Evolutionary conservation across 2,888 invertebrate genomes (phyloP).

Genomic region (Oscheius sp.): DNA sequence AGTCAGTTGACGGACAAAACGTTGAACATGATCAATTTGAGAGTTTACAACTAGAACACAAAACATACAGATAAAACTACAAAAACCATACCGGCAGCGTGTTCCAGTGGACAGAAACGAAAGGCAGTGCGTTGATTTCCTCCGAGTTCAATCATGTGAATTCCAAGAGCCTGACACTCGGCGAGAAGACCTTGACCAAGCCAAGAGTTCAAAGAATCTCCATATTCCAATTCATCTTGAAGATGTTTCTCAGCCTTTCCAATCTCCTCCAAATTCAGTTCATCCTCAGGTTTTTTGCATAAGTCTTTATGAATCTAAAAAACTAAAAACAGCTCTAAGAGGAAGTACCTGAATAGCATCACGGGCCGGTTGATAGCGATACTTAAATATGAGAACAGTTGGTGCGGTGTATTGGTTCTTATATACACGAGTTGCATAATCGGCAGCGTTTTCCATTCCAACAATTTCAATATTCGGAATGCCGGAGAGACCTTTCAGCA

Average conservation of each 20-base stretch:
- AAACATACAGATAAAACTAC: not conserved
- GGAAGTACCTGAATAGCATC: constrained; percentile 40
- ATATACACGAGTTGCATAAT: constrained; percentile 56
- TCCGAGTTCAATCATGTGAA: constrained; percentile 62
- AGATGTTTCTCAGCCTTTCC: constrained; percentile 46
- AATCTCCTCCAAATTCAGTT: constrained; percentile 35
- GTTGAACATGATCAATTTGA: constrained; percentile 52
- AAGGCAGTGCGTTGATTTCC: constrained; percentile 58
- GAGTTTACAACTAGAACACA: constrained; percentile 37
- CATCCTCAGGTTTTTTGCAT: constrained; percentile 39
- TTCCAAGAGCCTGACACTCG: constrained; percentile 58
- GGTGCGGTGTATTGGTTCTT: constrained; percentile 59
- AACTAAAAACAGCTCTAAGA: not conserved
- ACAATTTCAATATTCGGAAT: constrained; percentile 54
- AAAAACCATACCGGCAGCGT: constrained; percentile 60
- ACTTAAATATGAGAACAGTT: constrained; percentile 61
- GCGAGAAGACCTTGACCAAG: constrained; percentile 59
- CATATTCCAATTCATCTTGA: constrained; percentile 54
- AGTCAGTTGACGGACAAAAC: constrained; percentile 52
- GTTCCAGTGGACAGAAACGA: constrained; percentile 63
- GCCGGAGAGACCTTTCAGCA: constrained; percentile 56
- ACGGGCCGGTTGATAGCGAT: constrained; percentile 48
- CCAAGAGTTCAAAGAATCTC: constrained; percentile 62
- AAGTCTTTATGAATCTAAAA: constrained; percentile 44
- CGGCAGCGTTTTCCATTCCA: constrained; percentile 57